Evolutionary conservation across 2,797 vertebrate genomes (phyloP).

Genomic region (Champsocephalus gunnari): DNA sequence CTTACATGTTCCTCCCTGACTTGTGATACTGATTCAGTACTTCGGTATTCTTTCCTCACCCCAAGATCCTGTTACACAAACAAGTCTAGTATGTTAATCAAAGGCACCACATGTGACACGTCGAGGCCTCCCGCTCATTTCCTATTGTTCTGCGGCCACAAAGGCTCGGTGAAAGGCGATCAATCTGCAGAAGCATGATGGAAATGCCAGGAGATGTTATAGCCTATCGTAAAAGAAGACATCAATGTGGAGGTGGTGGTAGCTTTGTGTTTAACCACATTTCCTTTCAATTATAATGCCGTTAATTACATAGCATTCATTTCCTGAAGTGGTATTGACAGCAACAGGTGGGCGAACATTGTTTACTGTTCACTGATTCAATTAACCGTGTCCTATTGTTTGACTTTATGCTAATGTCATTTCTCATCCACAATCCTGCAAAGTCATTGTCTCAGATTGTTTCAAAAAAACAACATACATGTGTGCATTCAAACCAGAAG

Average conservation of each 20-base stretch:
- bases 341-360: constrained; percentile 57
- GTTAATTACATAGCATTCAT: constrained; percentile 22
- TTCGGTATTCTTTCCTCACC: constrained; percentile 63
- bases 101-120: constrained; percentile 84
- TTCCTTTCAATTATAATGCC: constrained; percentile 6
- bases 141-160: constrained; percentile 86
- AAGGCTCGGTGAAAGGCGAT: constrained; percentile 81
- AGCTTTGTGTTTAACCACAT: constrained; percentile 22
- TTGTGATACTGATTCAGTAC: constrained; percentile 55
- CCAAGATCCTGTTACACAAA: constrained; percentile 73
- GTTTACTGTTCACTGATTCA: constrained; percentile 64
- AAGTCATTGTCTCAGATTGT: constrained; percentile 26
- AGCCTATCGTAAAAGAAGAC: neutral
- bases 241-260: constrained; percentile 13
- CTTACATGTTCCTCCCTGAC: constrained; percentile 2
- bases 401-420: constrained; percentile 42
- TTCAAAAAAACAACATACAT: neutral
- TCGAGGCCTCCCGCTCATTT: constrained; percentile 82
- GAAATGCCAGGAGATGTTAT: constrained; percentile 57
- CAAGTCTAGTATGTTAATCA: constrained; percentile 83
- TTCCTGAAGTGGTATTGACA: constrained; percentile 21
- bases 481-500: constrained; percentile 7
- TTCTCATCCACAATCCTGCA: constrained; percentile 8
- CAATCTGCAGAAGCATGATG: constrained; percentile 78
- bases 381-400: constrained; percentile 55